Evolutionary conservation across 2,797 vertebrate genomes (phyloP).

Genomic region (Scomberomorus guttatus): DNA sequence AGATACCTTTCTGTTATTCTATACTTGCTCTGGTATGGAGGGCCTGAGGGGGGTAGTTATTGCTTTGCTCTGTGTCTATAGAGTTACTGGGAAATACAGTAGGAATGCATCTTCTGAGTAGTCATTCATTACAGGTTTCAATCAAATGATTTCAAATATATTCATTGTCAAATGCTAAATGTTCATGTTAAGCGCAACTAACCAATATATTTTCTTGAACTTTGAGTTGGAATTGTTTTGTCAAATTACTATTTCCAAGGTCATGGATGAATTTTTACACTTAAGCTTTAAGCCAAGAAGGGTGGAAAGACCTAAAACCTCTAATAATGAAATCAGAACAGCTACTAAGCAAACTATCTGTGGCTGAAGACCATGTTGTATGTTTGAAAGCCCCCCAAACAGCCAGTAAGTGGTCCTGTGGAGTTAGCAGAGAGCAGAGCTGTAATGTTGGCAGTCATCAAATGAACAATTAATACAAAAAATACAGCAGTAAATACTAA

Average conservation of each 20-base stretch:
- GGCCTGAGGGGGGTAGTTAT: slow-evolving; percentile 34
- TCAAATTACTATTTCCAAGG: too few species aligned
- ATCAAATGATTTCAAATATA: slow-evolving; percentile 1
- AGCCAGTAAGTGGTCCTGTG: too few species aligned
- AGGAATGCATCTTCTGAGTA: slow-evolving; percentile 36
- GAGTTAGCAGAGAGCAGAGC: too few species aligned
- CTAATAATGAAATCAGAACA: neutral
- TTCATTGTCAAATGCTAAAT: slow-evolving; percentile 14
- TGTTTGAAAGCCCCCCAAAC: too few species aligned
- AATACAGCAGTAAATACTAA: too few species aligned
- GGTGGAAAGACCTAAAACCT: neutral
- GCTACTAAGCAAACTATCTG: too few species aligned
- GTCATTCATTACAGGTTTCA: slow-evolving; percentile 35
- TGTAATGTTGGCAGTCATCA: too few species aligned
- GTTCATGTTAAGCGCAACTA: neutral
- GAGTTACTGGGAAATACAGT: slow-evolving; percentile 43
- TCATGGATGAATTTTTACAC: neutral
- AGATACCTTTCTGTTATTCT: slow-evolving; percentile 59
- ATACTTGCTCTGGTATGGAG: slow-evolving; percentile 42
- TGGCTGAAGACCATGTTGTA: too few species aligned
- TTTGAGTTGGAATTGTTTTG: neutral
- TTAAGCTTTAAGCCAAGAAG: neutral
- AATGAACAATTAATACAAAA: too few species aligned
- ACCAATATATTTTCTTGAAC: neutral
- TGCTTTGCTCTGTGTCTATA: slow-evolving; percentile 38